Base-by-base conservation (phyloP, 92 coral and sea anemone genomes). In the Parazoanthus atlanticus region DNA sequence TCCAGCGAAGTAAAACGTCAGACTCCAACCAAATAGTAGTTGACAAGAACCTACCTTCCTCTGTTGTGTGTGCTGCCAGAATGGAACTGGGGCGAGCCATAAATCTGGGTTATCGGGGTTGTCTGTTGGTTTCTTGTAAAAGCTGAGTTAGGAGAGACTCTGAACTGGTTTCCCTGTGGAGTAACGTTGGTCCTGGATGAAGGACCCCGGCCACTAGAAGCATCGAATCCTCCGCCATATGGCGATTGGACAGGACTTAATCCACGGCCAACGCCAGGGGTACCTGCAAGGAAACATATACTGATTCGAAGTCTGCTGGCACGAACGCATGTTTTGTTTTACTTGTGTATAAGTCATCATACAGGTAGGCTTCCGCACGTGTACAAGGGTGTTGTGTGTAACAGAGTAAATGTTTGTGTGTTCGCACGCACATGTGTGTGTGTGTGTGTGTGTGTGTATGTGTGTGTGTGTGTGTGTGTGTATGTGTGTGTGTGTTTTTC, bases 21-120 rank as follows among this genome's bases (percentile, higher is more conserved):
- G 21, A 16, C 23, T 56, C 2, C 25, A 56, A 41, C 26, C 33
- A 69, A 54, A n/a, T 36, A 41, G 19, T 17, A 25, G 7, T 12
- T 3, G 79, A 23, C 9, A 29, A 11, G 69, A 46, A 88, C 80
- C 52, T 11, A 89, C 91, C 88, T 88, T 74, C 87, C 82, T 16
- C 46, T 30, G 61, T 8, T 66, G 40, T 46, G 86, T 58, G 32
- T 65, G 21, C 38, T 46, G 70, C 79, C 71, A 3, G 79, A 36
- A 38, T 72, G 88, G 17, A 70, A 76, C 58, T 85, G 93, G 6
- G 91, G 89, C 29, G 86, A 82, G 17, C 93, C 89, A 71, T 84
- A 67, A 67, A 79, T 84, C 41, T 88, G 93, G 70, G 76, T 58
- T 38, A 70, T 74, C 3, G 91, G 89, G 65, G 86, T 85, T 58